Evolutionary conservation across 2,888 invertebrate species (phyloP).

Genomic region (Metalampra italica): DNA sequence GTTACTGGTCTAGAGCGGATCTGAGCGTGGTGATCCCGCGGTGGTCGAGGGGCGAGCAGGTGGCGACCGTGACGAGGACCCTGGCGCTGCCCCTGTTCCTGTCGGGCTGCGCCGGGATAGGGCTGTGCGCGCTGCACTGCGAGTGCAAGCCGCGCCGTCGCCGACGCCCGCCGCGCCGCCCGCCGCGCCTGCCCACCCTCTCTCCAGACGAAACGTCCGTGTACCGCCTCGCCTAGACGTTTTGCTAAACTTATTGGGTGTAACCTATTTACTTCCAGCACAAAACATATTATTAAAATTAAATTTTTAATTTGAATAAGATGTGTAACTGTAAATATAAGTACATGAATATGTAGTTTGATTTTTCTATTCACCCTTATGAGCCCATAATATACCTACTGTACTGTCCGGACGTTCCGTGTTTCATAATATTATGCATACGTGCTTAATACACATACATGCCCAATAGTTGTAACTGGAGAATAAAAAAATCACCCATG

Average conservation of each 20-base stretch:
- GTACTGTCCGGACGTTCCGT: no score
- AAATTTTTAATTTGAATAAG: slow-evolving; percentile 14
- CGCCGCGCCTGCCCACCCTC: slow-evolving; percentile 79
- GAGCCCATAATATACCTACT: no score
- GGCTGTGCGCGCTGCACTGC: slow-evolving; percentile 91
- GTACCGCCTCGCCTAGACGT: slow-evolving; percentile 57
- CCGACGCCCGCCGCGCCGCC: slow-evolving; percentile 81
- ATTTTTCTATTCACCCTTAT: background rate
- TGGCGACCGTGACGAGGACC: slow-evolving; percentile 89
- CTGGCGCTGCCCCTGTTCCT: slow-evolving; percentile 91
- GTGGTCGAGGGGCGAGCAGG: slow-evolving; percentile 90
- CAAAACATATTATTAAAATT: slow-evolving; percentile 1
- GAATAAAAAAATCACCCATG: no score
- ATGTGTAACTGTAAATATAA: background rate
- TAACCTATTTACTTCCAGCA: background rate
- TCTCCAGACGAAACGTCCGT: slow-evolving; percentile 75
- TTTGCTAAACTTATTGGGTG: slow-evolving; percentile 19
- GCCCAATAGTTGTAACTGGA: no score
- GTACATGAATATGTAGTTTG: background rate
- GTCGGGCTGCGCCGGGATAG: slow-evolving; percentile 90
- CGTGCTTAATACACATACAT: no score
- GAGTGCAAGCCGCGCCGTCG: slow-evolving; percentile 87
- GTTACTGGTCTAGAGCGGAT: slow-evolving; percentile 87
- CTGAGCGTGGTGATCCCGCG: slow-evolving; percentile 89
- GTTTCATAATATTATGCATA: no score